Evolutionary conservation across 2,888 invertebrate genomes (phyloP).

Genomic region (Latrodectus elegans): DNA sequence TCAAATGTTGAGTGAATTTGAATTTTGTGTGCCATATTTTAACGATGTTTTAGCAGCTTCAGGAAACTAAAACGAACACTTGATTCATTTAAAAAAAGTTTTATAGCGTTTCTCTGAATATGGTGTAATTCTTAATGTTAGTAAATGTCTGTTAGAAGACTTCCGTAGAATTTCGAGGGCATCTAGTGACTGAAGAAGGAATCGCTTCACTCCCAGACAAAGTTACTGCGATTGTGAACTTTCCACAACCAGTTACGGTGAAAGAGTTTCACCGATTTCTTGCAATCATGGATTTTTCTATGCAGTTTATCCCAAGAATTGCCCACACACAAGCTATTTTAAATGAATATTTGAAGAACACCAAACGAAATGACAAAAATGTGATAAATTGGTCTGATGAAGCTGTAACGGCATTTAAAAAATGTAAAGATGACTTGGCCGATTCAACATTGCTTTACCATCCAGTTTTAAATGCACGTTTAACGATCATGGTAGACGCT

Average conservation of each 20-base stretch:
- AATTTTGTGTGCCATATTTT: too few species aligned
- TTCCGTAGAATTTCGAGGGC: too few species aligned
- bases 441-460: conserved; percentile 18
- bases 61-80: too few species aligned
- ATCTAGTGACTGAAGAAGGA: too few species aligned
- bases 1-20: too few species aligned
- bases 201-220: not conserved
- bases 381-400: conserved; percentile 16
- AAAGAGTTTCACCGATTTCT: conserved; percentile 19
- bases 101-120: too few species aligned
- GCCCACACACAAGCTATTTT: conserved; percentile 18
- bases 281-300: not conserved
- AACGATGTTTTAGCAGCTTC: too few species aligned
- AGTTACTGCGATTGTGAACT: conserved; percentile 11
- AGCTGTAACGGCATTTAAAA: not conserved
- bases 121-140: too few species aligned
- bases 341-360: conserved; percentile 7
- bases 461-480: conserved; percentile 9
- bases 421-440: conserved; percentile 25
- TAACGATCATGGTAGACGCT: conserved; percentile 16
- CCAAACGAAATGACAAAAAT: not conserved
- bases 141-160: not conserved
- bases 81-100: too few species aligned
- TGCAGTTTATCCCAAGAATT: conserved; percentile 26
- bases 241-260: conserved; percentile 2